phyloP scores from a whole-genome alignment of 2,113 vertebrate genomes.

The Mohoua ochrocephala region DNA sequence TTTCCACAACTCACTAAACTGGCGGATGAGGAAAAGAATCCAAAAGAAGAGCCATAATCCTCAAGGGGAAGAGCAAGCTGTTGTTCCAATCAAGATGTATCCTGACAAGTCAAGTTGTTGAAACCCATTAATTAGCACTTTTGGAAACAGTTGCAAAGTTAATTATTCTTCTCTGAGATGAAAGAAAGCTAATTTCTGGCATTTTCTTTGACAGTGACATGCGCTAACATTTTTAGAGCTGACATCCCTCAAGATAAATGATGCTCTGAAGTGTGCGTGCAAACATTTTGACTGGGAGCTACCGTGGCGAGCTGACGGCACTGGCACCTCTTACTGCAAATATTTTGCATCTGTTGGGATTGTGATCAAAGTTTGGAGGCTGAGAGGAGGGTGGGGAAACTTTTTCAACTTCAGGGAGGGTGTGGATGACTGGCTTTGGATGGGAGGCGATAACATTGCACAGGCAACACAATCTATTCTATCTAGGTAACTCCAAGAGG shows the following conservation, averaged over 20 bases:
- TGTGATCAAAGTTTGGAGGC: not conserved
- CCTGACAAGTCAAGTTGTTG: conserved; percentile 80
- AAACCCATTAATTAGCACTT: conserved; percentile 84
- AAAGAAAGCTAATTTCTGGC: conserved; percentile 82
- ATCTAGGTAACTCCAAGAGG: not conserved
- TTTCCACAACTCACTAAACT: conserved; percentile 21
- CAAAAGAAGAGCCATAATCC: conserved; percentile 56
- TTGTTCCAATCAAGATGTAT: conserved; percentile 64
- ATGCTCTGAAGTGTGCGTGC: conserved; percentile 62
- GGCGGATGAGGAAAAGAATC: not conserved
- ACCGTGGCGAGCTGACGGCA: not conserved
- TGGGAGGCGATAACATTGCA: not conserved
- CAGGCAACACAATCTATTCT: not conserved
- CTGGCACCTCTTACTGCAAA: conserved; percentile 20
- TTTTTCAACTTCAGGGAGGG: not conserved
- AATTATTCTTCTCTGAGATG: conserved; percentile 79
- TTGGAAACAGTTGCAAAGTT: conserved; percentile 82
- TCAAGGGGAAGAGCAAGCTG: conserved; percentile 58
- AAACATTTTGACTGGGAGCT: conserved; percentile 71
- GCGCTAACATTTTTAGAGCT: conserved; percentile 78
- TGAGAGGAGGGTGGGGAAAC: not conserved
- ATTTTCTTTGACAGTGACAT: conserved; percentile 79
- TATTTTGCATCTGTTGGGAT: conserved; percentile 27
- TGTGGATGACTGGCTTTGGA: not conserved
- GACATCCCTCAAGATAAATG: conserved; percentile 81